Evolutionary conservation across 2,797 vertebrate genomes (phyloP), one percentile per base, ranked within the genome.

Genomic region (Paramormyrops hopkinsi): DNA sequence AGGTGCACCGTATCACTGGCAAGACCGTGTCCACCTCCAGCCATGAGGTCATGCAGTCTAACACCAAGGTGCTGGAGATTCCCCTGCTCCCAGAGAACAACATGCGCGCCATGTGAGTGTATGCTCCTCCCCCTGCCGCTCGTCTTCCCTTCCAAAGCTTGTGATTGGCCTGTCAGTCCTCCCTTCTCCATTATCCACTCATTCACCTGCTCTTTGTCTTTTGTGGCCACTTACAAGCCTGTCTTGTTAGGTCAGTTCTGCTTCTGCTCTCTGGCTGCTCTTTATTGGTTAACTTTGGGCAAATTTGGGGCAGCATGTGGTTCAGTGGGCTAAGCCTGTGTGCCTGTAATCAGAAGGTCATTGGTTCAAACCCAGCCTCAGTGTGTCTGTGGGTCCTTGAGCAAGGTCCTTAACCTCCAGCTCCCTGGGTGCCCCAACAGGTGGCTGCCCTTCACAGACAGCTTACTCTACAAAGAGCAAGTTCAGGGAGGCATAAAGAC

Each of bases 41-140:
- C 95, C 98, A 99, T 0, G 99, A 99, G 95, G 97, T 96, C 90
- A 94, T 99, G 93, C 97, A 99, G 94, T 97, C 97, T 92, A 99
- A 98, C 96, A 99, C 98, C 96, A 99, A 99, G 95, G 96, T 99
- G 90, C 95, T 99, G 94, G 99, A 99, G 95, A 99, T 99, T 90
- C 95, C 96, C 0, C 93, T 96, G 84, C 97, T 99, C 91, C 98
- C 98, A 0, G 98, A 99, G 93, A 99, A 98, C 95, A 99, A 97
- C 96, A 99, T 99, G 98, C 96, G 97, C 90, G 98, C 98, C 90
- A 97, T 98, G 99, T 99, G 96, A 99, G 99, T 95, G 2, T 29
- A 14, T 79, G 7, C 83, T 5, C 59, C 84, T 17, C 17, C 44
- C 22, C n/a, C 54, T 54, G n/a, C 51, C 33, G n/a, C 44, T 25